Conservation (phyloP, 2,113 vertebrate species). For the Pristiophorus japonicus region DNA sequence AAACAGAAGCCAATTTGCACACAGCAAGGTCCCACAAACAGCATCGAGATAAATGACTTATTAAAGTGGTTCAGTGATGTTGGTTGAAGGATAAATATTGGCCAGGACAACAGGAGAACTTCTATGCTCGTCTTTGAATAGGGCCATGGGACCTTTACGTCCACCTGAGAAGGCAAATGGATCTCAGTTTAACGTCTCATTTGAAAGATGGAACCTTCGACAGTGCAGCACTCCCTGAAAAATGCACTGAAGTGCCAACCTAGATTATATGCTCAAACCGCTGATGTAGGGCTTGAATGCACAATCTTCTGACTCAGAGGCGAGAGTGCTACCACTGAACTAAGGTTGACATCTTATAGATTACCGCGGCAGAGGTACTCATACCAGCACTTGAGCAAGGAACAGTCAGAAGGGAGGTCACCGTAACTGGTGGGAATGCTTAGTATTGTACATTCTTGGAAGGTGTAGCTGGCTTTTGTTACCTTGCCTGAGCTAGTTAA, state of each 20-base stretch:
- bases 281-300: neutral
- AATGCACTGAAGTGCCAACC: neutral
- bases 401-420: too few relatives aligned
- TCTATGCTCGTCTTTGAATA: neutral
- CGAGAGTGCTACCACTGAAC: neutral
- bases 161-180: neutral
- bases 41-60: neutral
- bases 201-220: neutral
- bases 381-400: neutral
- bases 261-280: neutral
- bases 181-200: neutral
- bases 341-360: neutral
- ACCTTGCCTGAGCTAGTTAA: neutral
- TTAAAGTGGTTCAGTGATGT: neutral
- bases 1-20: neutral
- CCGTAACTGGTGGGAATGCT: neutral
- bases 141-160: neutral
- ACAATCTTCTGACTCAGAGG: neutral
- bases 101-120: neutral
- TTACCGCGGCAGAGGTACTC: too few relatives aligned
- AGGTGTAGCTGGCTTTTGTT: neutral
- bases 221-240: neutral
- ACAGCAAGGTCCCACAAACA: neutral
- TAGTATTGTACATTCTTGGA: neutral
- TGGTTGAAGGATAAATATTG: neutral